Conservation (phyloP, 2,888 invertebrate genomes). For the Strigamia maritima region DNA sequence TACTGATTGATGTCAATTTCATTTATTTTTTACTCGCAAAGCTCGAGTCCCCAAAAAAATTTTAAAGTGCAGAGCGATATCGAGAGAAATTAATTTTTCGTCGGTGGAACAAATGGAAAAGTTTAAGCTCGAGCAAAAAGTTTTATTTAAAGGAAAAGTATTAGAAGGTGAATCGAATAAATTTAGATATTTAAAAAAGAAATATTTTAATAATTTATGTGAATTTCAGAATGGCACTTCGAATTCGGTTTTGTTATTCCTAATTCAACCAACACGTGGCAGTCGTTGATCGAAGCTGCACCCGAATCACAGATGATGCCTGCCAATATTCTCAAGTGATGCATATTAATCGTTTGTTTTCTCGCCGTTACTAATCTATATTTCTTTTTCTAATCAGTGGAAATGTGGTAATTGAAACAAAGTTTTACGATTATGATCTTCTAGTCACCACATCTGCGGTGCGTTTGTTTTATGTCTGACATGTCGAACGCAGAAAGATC, state of each 20-base stretch:
- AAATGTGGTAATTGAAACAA: conserved; percentile 93
- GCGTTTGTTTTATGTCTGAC: conserved; percentile 87
- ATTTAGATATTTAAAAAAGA: not conserved
- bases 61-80: conserved; percentile 85
- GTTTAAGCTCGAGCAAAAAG: conserved; percentile 85
- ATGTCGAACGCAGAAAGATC: not conserved
- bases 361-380: conserved; percentile 37
- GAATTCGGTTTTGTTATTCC: conserved; percentile 99
- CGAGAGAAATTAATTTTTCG: conserved; percentile 85
- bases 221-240: conserved; percentile 84
- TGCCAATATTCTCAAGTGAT: conserved; percentile 91
- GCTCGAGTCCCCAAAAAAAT: conserved; percentile 97
- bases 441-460: conserved; percentile 93
- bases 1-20: not conserved
- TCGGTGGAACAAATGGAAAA: conserved; percentile 90
- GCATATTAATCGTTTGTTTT: not conserved
- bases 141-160: conserved; percentile 71
- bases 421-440: conserved; percentile 91
- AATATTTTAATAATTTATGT: not conserved
- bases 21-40: conserved; percentile 48
- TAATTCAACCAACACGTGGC: conserved; percentile 99
- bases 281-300: conserved; percentile 95
- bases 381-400: conserved; percentile 66
- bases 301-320: conserved; percentile 99
- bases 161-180: conserved; percentile 62